These are phyloP conservation scores for Pseudolaguvia tuberculata DNA, from an alignment of 2,113 vertebrate species.

Conservation along the genomic window DNA sequence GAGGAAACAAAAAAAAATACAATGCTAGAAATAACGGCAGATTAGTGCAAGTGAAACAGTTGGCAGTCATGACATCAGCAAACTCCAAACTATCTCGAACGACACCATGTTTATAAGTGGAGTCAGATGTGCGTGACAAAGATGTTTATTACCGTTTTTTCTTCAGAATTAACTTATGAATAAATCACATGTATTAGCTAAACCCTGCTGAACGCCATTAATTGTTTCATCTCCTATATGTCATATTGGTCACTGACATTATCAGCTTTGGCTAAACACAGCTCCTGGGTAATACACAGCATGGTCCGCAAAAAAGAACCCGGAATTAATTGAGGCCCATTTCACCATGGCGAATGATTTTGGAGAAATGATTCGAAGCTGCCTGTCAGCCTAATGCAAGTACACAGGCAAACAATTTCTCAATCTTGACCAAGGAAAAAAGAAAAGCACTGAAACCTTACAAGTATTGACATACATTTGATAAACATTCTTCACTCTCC, in stretches of 20 bases:
- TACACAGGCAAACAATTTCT: background rate
- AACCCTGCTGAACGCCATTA: background rate
- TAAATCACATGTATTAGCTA: background rate
- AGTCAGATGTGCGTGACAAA: background rate
- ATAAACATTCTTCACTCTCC: background rate
- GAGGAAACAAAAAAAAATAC: background rate
- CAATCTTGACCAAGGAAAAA: background rate
- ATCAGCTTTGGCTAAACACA: slow-evolving; percentile 7
- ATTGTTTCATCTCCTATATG: background rate
- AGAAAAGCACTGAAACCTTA: slow-evolving; percentile 1
- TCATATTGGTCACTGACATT: slow-evolving; percentile 4
- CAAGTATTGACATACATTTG: slow-evolving; percentile 15
- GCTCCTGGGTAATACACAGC: background rate
- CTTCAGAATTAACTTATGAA: background rate
- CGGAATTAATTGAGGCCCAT: background rate
- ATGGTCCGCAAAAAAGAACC: background rate
- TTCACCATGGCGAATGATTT: background rate
- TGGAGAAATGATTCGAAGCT: background rate
- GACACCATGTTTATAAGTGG: background rate
- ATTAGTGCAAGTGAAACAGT: background rate
- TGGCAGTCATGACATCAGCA: background rate
- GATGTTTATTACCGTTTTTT: background rate
- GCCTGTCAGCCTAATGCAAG: background rate
- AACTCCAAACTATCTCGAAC: background rate
- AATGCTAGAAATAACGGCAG: background rate